Percentiles rank a stretch among this genome's conserved stretches.
Conservation (phyloP, 2,113 vertebrate genomes). For the Mesocricetus auratus region DNA sequence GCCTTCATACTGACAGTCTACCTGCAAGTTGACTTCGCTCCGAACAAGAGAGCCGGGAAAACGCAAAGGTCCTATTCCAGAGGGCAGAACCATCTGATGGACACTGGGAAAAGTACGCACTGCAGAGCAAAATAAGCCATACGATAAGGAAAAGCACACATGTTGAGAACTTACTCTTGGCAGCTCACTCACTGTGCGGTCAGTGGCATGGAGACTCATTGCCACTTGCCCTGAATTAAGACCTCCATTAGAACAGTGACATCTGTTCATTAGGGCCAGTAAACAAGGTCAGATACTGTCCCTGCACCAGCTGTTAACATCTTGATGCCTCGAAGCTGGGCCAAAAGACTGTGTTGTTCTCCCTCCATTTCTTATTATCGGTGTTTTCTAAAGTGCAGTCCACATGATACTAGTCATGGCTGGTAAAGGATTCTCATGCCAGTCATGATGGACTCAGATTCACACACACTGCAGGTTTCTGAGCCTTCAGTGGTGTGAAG, state of each 20-base stretch:
- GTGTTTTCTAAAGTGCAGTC: neutral
- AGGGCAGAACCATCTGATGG: neutral
- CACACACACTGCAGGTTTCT: neutral
- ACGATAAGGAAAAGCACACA: neutral
- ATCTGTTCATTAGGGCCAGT: neutral
- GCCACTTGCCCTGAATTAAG: neutral
- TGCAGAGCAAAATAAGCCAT: neutral
- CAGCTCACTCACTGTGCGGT: neutral
- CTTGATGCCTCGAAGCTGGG: neutral
- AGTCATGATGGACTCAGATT: neutral
- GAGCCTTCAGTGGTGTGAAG: neutral
- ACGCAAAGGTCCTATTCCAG: neutral
- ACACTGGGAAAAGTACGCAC: neutral
- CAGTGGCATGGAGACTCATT: neutral
- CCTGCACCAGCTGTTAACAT: neutral
- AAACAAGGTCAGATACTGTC: neutral
- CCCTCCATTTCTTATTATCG: accelerated
- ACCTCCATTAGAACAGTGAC: neutral
- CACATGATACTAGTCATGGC: neutral
- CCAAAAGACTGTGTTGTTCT: neutral
- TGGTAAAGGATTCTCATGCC: neutral
- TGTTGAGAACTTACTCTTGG: neutral
- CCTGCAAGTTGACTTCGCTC: neutral
- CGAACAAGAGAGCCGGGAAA: slow-evolving; percentile 53
- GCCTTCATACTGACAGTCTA: slow-evolving; percentile 36